These are phyloP conservation scores for Drosophila littoralis DNA, from an alignment of 1,140 invertebrate species.

Conservation along the genomic window DNA sequence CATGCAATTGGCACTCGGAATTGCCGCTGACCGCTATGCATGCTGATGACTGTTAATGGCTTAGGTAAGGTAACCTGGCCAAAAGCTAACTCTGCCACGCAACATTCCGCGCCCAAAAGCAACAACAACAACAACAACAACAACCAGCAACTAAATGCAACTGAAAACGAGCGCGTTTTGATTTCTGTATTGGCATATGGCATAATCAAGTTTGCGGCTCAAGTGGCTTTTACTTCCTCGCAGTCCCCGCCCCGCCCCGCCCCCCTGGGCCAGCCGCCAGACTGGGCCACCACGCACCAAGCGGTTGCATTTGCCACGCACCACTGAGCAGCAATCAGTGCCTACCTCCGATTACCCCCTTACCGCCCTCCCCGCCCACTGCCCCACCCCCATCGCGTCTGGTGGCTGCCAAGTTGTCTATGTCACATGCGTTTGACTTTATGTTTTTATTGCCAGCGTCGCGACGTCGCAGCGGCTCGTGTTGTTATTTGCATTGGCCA, in stretches of 20 bases:
- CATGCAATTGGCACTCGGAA: constrained; percentile 73
- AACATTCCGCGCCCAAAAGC: constrained; percentile 54
- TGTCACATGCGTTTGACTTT: constrained; percentile 62
- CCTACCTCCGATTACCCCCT: no score
- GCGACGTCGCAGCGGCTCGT: constrained; percentile 29
- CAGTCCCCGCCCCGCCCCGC: no score
- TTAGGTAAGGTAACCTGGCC: constrained; percentile 26
- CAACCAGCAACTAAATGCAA: constrained; percentile 34
- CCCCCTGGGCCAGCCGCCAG: background rate
- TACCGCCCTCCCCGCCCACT: background rate
- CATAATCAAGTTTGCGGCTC: constrained; percentile 72
- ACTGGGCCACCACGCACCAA: constrained; percentile 31
- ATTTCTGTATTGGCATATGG: constrained; percentile 61
- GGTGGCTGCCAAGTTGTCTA: constrained; percentile 66
- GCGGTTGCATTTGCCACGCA: no score
- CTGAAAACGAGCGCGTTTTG: constrained; percentile 55
- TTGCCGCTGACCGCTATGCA: constrained; percentile 75
- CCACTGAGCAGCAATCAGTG: constrained; percentile 29
- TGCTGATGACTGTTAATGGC: constrained; percentile 78
- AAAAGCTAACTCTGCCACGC: constrained; percentile 29
- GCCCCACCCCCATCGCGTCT: constrained; percentile 2
- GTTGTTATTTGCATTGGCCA: constrained; percentile 69
- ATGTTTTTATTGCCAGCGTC: constrained; percentile 49
- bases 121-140: constrained; percentile 25
- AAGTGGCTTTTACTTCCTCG: constrained; percentile 37